phyloP scores from a whole-genome alignment of 2,888 invertebrate genomes.

The Orgyia antiqua region DNA sequence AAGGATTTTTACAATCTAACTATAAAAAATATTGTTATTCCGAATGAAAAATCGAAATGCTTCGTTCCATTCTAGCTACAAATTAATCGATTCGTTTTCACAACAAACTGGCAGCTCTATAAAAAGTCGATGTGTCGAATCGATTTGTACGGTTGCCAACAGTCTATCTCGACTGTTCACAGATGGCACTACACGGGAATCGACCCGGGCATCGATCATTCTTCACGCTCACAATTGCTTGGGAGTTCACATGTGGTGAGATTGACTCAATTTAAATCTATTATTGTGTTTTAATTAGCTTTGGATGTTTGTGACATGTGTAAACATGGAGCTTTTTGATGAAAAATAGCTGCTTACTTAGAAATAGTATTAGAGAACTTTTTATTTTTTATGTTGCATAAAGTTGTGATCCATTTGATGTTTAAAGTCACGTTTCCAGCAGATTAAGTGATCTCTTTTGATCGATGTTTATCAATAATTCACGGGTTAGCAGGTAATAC shows the following conservation, averaged over 20 bases:
- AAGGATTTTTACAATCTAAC: neutral
- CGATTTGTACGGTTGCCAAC: slow-evolving; percentile 57
- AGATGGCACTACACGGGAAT: slow-evolving; percentile 57
- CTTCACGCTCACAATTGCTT: slow-evolving; percentile 39
- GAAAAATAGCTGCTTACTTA: neutral
- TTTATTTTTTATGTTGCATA: too few relatives aligned
- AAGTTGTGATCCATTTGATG: too few relatives aligned
- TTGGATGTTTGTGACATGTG: slow-evolving; percentile 32
- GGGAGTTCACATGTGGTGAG: slow-evolving; percentile 44
- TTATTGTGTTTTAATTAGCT: slow-evolving; percentile 41
- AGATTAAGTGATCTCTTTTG: too few relatives aligned
- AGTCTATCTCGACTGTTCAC: slow-evolving; percentile 45
- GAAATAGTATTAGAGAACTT: too few relatives aligned
- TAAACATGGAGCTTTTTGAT: slow-evolving; percentile 17
- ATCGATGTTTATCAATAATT: too few relatives aligned
- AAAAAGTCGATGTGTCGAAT: slow-evolving; percentile 61
- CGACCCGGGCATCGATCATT: slow-evolving; percentile 33
- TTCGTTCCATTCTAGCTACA: slow-evolving; percentile 27
- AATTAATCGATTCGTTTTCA: slow-evolving; percentile 34
- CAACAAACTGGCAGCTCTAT: slow-evolving; percentile 32
- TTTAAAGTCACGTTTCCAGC: too few relatives aligned
- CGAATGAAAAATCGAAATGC: slow-evolving; percentile 24
- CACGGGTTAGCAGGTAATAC: too few relatives aligned
- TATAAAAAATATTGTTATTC: slow-evolving; percentile 9
- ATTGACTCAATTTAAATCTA: slow-evolving; percentile 34